A percentile compares a stretch with the other conserved stretches of the same genome.
These are phyloP conservation scores for Nannoperca obscura DNA, from an alignment of 2,797 vertebrate genomes.

Conservation along the genomic window DNA sequence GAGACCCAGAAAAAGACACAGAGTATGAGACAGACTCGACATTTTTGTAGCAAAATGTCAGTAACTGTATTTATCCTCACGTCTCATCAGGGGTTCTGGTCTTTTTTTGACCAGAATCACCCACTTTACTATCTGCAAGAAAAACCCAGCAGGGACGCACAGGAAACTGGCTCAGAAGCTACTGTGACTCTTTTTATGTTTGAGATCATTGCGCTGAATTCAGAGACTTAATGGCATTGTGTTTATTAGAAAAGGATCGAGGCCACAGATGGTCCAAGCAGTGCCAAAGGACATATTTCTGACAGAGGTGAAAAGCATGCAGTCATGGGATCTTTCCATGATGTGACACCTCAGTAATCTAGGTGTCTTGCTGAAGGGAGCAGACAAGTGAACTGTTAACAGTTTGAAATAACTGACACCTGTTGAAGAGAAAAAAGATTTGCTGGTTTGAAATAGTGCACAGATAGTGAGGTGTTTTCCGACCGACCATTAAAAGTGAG, in stretches of 20 bases:
- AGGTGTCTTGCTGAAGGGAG: conserved; percentile 42
- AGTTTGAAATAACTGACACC: conserved; percentile 40
- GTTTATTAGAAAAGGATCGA: conserved; percentile 4
- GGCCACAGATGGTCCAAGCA: conserved; percentile 9
- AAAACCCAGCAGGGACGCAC: conserved; percentile 2
- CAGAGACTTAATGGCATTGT: background rate
- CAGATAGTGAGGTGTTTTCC: conserved; percentile 26
- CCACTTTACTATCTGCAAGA: background rate
- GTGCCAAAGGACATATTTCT: conserved; percentile 27
- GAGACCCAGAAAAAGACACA: background rate
- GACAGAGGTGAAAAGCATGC: conserved; percentile 21
- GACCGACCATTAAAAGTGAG: background rate
- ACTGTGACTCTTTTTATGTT: conserved; percentile 3
- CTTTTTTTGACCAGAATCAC: background rate
- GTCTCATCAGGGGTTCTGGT: background rate
- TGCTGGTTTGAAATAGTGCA: conserved; percentile 13
- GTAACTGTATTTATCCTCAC: too few species aligned
- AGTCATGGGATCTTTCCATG: conserved; percentile 12
- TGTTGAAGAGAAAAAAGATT: conserved; percentile 21
- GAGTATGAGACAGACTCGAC: background rate
- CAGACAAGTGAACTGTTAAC: conserved; percentile 33
- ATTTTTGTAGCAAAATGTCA: background rate
- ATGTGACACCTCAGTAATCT: conserved; percentile 48
- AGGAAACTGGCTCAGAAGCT: background rate
- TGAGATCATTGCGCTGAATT: conserved; percentile 10